Base-by-base conservation (phyloP, 2,113 vertebrate genomes). In the Myodes glareolus region DNA sequence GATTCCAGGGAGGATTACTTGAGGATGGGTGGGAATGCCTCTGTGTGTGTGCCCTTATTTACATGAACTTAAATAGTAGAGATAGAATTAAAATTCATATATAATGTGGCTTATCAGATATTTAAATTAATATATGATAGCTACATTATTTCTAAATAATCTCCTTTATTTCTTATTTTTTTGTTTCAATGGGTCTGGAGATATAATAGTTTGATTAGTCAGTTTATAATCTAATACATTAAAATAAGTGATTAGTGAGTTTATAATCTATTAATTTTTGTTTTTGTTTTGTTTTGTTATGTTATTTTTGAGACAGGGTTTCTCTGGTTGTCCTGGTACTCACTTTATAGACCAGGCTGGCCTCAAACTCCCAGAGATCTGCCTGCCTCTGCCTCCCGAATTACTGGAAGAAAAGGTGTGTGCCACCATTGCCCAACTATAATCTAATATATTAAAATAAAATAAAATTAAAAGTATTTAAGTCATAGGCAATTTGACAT, bases 181-280 rank as follows among this genome's bases (percentile, higher is more conserved):
- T 14, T 87, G 52, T 75, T 94, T 73, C 1, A 92, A 16, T 39
- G 2, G 63, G 11, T 88, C 55, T 65, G 68, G 33, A 90, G 4
- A 61, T 78, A 21, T 42, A 92, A 36, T 94, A 73, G 68, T 95
- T 96, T 89, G 29, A 82, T 45, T 92, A 82, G 33, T 39, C 61
- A 95, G 4, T 68, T 72, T 80, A 77, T 68, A 89, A 91, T 8
- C 13, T 45, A 94, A 88, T 58, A 75, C 86, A 61, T 61, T 90
- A 75, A 92, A 55, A 78, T 17, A 77, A 55, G 47, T 91, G 23
- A 82, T 45, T 93, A 87, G n/a, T 39, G 52, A 95, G 4, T 52
- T 70, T 58, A 58, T 58, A 58, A 58, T 58, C 58, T 58, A 21
- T 58, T 21, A 58, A 58, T 21, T 58, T 58, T 58, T 58, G 19